A percentile compares a stretch with the other conserved stretches of the same genome.
phyloP scores from a whole-genome alignment of 2,888 invertebrate genomes.

The Hetaerina titia region DNA sequence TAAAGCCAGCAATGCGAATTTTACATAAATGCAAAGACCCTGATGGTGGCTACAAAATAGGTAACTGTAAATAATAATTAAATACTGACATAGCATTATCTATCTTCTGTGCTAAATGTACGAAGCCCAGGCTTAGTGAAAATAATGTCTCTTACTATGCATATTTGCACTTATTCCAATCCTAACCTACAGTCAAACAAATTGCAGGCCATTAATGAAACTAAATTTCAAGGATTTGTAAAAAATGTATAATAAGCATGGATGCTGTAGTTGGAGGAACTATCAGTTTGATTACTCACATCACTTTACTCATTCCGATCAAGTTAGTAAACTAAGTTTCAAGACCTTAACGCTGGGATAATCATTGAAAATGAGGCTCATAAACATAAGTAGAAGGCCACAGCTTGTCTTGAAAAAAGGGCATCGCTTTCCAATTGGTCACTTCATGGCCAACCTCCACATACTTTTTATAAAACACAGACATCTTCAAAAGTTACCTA shows the following conservation, averaged over 20 bases:
- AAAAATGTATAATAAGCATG: constrained; percentile 8
- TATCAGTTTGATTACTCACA: constrained; percentile 39
- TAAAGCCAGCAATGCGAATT: not conserved
- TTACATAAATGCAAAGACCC: not conserved
- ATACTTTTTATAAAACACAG: constrained; percentile 2
- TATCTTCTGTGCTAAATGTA: not conserved
- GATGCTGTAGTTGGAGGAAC: not conserved
- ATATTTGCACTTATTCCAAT: not conserved
- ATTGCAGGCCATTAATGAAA: not conserved
- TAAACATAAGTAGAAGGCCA: not conserved
- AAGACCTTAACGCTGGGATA: constrained; percentile 4
- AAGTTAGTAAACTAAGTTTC: not conserved
- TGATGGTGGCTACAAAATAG: not conserved
- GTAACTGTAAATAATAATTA: not conserved
- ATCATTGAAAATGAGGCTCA: not conserved
- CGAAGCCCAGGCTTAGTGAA: not conserved
- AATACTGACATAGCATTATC: not conserved
- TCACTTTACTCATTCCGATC: constrained; percentile 27
- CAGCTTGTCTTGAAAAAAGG: not conserved
- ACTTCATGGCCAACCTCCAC: constrained; percentile 21
- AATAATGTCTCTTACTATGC: not conserved
- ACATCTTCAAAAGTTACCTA: constrained; percentile 36
- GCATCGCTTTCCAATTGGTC: constrained; percentile 15
- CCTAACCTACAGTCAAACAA: not conserved
- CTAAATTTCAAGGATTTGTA: not conserved